phyloP scores from a whole-genome alignment of 2,113 vertebrate genomes.

The Arvicanthis niloticus region DNA sequence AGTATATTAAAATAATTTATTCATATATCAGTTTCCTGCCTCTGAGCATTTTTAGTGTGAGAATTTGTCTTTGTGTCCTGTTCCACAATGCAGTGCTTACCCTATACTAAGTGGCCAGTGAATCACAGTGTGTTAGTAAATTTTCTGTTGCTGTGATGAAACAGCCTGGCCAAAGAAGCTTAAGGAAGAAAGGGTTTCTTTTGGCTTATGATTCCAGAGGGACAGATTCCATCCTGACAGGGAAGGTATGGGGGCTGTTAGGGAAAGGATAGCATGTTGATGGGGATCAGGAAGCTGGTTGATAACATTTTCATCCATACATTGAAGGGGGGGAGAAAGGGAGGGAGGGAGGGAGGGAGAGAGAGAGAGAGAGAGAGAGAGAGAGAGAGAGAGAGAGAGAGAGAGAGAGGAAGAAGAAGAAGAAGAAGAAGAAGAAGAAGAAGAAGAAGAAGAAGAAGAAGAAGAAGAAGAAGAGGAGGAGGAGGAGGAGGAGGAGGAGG shows the following conservation, averaged over 20 bases:
- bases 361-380: rapidly evolving
- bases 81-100: background rate
- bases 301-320: background rate
- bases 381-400: background rate
- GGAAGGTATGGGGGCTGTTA: background rate
- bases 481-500: no score
- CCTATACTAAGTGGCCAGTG: background rate
- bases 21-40: background rate
- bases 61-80: background rate
- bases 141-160: background rate
- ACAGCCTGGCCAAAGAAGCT: background rate
- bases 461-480: rapidly evolving
- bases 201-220: background rate
- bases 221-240: background rate
- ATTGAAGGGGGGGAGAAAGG: background rate
- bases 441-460: no score
- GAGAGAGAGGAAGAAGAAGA: no score
- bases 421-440: no score
- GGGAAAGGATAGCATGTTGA: background rate
- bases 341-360: background rate
- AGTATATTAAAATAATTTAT: conserved; percentile 40
- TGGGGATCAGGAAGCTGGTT: background rate
- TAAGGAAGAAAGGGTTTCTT: background rate
- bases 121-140: background rate
- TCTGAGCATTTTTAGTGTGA: conserved; percentile 25